phyloP scores from a whole-genome alignment of 35 echinoderm and acorn worm genomes.

The Apostichopus japonicus region DNA sequence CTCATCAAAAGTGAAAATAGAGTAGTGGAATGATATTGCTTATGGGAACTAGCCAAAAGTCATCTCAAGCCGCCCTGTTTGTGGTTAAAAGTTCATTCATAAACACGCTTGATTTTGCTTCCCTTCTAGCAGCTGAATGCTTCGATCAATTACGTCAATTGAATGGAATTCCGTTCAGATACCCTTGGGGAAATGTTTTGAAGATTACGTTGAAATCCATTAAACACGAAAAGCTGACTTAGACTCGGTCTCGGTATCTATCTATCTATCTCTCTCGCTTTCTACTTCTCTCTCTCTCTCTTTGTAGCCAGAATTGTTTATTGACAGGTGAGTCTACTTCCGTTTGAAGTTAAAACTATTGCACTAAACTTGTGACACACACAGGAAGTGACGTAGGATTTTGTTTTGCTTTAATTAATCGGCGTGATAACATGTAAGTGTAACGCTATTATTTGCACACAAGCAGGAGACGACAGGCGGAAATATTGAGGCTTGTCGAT shows the following conservation, averaged over 20 bases:
- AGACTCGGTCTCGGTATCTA: background rate
- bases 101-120: background rate
- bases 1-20: background rate
- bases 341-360: background rate
- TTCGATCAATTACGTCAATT: slow-evolving; percentile 46
- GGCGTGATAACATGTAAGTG: background rate
- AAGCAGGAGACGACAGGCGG: no score
- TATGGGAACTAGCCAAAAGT: background rate
- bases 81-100: slow-evolving; percentile 3
- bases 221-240: slow-evolving; percentile 16
- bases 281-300: no score
- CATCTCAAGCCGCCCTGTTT: background rate
- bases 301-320: slow-evolving; percentile 4
- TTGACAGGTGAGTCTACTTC: slow-evolving; percentile 41
- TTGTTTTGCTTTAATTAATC: background rate
- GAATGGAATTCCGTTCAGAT: background rate
- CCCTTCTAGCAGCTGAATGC: slow-evolving; percentile 25
- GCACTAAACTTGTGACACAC: background rate
- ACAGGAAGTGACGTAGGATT: background rate
- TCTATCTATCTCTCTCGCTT: no score
- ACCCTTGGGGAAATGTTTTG: slow-evolving; percentile 32
- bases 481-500: no score
- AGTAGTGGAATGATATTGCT: background rate
- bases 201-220: slow-evolving; percentile 32
- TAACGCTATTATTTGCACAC: no score